phyloP scores from a whole-genome alignment of 1,140 invertebrate genomes.

The Aphelenchoides besseyi region DNA sequence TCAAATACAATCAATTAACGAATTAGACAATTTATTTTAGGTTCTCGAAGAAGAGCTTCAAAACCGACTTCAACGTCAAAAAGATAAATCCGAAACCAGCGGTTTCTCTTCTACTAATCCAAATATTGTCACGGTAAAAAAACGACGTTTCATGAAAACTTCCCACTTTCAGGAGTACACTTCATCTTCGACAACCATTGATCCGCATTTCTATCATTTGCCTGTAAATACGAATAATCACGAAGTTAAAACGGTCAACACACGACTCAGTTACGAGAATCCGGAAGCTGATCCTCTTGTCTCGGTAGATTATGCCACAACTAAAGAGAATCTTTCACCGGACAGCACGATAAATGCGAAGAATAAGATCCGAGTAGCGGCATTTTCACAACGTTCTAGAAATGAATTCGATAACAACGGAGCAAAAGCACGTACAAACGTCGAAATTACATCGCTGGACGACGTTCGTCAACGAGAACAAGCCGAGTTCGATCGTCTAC shows the following conservation, averaged over 20 bases:
- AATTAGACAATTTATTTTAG: slow-evolving; percentile 4
- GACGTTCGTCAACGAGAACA: slow-evolving; percentile 36
- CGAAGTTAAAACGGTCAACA: slow-evolving; percentile 36
- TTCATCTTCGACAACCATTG: neutral
- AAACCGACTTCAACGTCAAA: slow-evolving; percentile 29
- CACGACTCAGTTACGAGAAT: slow-evolving; percentile 25
- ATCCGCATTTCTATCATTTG: neutral
- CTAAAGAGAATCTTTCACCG: neutral
- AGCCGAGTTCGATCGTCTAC: slow-evolving; percentile 33
- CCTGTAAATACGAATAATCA: neutral
- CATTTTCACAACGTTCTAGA: neutral
- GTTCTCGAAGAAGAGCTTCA: slow-evolving; percentile 39
- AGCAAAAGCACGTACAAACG: neutral
- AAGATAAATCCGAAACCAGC: slow-evolving; percentile 1
- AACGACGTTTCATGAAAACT: neutral
- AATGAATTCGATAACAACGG: neutral
- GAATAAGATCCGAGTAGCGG: neutral
- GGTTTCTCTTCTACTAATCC: neutral
- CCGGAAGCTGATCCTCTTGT: neutral
- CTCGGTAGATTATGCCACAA: neutral
- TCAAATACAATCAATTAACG: neutral
- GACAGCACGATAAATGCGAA: neutral
- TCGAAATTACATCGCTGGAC: slow-evolving; percentile 59
- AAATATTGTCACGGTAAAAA: too few relatives aligned
- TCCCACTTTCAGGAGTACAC: slow-evolving; percentile 8